Percentiles rank a stretch among this genome's conserved stretches.
These are phyloP conservation scores for Sinella curviseta DNA, from an alignment of 1,140 invertebrate genomes.

Conservation along the genomic window DNA sequence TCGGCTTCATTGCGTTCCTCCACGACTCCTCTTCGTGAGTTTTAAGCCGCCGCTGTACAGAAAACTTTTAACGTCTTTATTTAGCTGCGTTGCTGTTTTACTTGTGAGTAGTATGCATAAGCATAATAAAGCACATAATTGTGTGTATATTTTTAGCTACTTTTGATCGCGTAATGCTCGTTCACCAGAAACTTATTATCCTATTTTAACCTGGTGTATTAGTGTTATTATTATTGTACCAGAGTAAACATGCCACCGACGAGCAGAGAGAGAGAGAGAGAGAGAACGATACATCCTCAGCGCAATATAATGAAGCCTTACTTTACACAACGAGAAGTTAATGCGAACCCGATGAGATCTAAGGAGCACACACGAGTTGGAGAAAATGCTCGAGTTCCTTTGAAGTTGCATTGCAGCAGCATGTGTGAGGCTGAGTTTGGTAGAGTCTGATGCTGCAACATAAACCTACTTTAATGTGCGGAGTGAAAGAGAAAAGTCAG, in stretches of 20 bases:
- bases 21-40: not conserved
- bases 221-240: not conserved
- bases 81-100: not conserved
- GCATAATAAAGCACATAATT: not conserved
- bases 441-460: not conserved
- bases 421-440: not conserved
- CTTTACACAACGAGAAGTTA: not conserved
- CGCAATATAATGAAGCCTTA: not conserved
- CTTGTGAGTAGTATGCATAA: not conserved
- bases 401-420: not conserved
- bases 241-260: not conserved
- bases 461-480: not conserved
- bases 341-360: constrained; percentile 4
- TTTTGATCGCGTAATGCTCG: not conserved
- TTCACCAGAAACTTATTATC: not conserved
- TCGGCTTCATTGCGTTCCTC: constrained; percentile 9
- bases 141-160: not conserved
- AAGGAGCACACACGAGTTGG: not conserved
- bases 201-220: not conserved
- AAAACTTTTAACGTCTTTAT: not conserved
- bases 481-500: not conserved
- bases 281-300: not conserved
- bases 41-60: not conserved
- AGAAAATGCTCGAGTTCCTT: not conserved
- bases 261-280: not conserved